These are phyloP conservation scores for Zapornia atra DNA, from an alignment of 2,113 vertebrate genomes.

Conservation along the genomic window DNA sequence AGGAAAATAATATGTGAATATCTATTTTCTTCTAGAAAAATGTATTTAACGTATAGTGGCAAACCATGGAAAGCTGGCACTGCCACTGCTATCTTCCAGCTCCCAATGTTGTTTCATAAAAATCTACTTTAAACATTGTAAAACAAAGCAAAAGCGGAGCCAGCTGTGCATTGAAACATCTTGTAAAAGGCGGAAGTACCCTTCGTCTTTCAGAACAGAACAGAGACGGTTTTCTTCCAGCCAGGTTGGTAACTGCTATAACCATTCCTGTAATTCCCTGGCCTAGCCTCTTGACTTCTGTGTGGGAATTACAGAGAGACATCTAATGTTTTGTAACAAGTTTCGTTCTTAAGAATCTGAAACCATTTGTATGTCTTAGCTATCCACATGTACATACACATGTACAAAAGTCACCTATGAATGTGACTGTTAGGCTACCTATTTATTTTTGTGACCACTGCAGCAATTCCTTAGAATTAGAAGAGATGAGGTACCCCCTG, in stretches of 20 bases:
- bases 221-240: background rate
- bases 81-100: background rate
- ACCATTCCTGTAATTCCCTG: background rate
- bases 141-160: background rate
- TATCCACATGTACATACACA: background rate
- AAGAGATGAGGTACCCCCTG: background rate
- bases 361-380: background rate
- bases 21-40: background rate
- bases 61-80: background rate
- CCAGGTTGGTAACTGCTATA: background rate
- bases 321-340: background rate
- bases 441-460: background rate
- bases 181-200: background rate
- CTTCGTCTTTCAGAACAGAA: background rate
- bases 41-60: background rate
- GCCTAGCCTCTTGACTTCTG: background rate
- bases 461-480: background rate
- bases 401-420: background rate
- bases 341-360: background rate
- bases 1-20: background rate
- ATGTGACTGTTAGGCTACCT: background rate
- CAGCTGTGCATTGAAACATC: fast-evolving
- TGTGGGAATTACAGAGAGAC: background rate
- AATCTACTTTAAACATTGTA: background rate
- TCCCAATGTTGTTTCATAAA: background rate